These are phyloP conservation scores for Zoanthus solanderi DNA, from an alignment of 92 coral and sea anemone genomes.

Conservation along the genomic window DNA sequence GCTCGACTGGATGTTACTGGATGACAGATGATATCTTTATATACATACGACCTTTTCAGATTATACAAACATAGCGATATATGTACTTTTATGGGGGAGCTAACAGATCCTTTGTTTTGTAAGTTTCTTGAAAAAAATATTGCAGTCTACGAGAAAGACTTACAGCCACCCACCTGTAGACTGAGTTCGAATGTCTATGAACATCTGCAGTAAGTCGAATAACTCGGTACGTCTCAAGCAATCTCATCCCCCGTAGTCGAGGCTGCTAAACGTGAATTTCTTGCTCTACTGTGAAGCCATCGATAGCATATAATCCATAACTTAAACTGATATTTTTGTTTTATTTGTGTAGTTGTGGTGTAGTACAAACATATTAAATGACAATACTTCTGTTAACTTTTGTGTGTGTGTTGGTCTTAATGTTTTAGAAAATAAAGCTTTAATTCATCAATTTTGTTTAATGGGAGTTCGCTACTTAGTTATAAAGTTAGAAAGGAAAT, in stretches of 20 bases:
- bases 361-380: conserved; percentile 31
- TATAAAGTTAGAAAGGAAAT: too few species aligned
- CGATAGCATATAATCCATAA: not conserved
- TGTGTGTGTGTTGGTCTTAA: too few species aligned
- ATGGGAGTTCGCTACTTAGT: too few species aligned
- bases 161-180: not conserved
- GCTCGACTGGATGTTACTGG: conserved; percentile 9
- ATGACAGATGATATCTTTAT: not conserved
- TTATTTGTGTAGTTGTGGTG: conserved; percentile 25
- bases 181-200: not conserved
- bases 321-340: conserved; percentile 6
- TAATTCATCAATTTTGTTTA: too few species aligned
- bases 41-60: not conserved
- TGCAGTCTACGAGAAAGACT: not conserved
- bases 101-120: not conserved
- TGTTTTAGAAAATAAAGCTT: too few species aligned
- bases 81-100: not conserved
- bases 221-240: not conserved
- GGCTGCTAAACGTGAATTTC: not conserved
- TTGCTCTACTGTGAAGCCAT: not conserved
- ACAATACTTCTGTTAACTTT: not conserved
- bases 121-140: not conserved
- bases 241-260: not conserved
- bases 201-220: not conserved
- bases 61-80: not conserved